Base-by-base conservation (phyloP, 1,140 invertebrate genomes). In the Rhysida immarginata region DNA sequence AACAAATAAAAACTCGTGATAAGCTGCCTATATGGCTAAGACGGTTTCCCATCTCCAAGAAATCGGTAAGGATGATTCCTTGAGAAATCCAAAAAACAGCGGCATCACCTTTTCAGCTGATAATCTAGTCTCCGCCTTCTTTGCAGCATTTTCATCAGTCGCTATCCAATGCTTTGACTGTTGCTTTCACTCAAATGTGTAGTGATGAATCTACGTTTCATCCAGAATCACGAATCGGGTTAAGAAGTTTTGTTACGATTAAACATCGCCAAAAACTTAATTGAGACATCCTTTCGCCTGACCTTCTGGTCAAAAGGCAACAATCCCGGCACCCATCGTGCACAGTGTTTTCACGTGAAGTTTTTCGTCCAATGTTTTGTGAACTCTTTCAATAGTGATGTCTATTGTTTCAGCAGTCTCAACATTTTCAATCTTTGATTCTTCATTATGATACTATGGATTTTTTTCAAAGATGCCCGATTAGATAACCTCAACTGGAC, bases 191-290 rank as follows among this genome's bases (percentile, higher is more conserved):
- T 71, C 64, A 26, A 64, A 68, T 41, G 65, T 69, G 60, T 66
- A 70, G 53, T 66, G 58, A 54, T 71, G 65, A 14, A 70, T 60
- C 70, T 63, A 70, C 35, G 67, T 73, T 65, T 70, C 65, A 60
- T 70, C 66, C 1, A 65, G 56, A 59, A 68, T 70, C 11, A 71
- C 58, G 50, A 65, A 65, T 58, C 59, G 61, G 49, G 50, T 55
- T 58, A 63, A 62, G 64, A 69, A 67, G 58, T 62, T 48, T 13
- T 60, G 20, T 61, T 59, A 24, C 18, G 35, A 20, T 59, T 59
- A 20, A 60, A 57, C 42, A 42, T 14, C 18, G 0, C 54, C 57
- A 61, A 61, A 60, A 55, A 55, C 62, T 66, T 16, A 29, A 16
- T 24, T 25, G 50, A 58, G 58, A 56, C 50, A 51, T 48, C 52